Conservation (phyloP, 1,140 invertebrate species). For the Zophobas atratus region DNA sequence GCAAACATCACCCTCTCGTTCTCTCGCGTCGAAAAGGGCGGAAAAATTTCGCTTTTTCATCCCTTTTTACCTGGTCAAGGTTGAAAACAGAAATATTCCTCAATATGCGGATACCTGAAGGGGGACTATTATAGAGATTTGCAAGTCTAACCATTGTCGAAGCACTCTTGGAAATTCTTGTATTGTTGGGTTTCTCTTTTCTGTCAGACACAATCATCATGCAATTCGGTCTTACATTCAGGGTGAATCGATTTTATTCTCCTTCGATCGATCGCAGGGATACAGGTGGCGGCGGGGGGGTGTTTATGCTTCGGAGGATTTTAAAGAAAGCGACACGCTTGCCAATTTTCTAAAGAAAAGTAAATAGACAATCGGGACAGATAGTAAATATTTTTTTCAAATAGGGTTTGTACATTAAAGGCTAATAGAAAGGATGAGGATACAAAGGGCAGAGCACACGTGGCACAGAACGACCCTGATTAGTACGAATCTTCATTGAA, state of each 20-base stretch:
- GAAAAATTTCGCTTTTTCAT: constrained; percentile 42
- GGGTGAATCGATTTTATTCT: constrained; percentile 20
- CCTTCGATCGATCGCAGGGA: constrained; percentile 22
- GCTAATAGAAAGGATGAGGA: not conserved
- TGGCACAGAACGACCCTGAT: not conserved
- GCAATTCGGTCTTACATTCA: constrained; percentile 38
- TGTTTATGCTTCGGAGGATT: constrained; percentile 7
- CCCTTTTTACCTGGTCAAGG: constrained; percentile 42
- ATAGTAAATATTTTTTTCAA: constrained; percentile 4
- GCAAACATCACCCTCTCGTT: constrained; percentile 37
- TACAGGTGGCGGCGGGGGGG: constrained; percentile 20
- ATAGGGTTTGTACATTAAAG: not conserved
- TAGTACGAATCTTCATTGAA: too few species aligned
- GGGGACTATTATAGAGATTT: constrained; percentile 39
- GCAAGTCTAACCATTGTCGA: constrained; percentile 42
- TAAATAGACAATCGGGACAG: constrained; percentile 19
- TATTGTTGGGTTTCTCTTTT: constrained; percentile 28
- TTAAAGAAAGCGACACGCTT: constrained; percentile 29
- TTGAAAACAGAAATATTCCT: constrained; percentile 22
- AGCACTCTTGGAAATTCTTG: constrained; percentile 20
- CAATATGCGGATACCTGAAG: constrained; percentile 22
- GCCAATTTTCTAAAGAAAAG: constrained; percentile 39
- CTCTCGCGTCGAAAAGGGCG: not conserved
- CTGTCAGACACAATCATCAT: constrained; percentile 41
- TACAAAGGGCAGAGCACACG: not conserved